A percentile compares a stretch with the other conserved stretches of the same genome.
These are phyloP conservation scores for Argyresthia goedartella DNA, from an alignment of 2,888 invertebrate genomes.

Conservation along the genomic window DNA sequence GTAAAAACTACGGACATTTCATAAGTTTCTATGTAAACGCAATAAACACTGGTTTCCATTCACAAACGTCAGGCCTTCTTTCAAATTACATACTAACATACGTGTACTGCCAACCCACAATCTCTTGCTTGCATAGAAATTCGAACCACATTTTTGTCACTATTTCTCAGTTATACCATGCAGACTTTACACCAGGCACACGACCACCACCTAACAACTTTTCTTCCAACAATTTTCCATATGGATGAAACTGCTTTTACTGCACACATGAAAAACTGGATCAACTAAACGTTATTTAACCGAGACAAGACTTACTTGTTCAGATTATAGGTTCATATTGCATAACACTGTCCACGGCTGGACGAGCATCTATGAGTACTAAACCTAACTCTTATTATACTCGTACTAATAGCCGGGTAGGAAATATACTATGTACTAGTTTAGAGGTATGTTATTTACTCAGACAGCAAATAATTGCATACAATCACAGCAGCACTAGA, in stretches of 20 bases:
- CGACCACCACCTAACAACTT: background rate
- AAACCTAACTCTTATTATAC: background rate
- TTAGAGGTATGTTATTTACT: background rate
- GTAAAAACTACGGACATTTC: no score
- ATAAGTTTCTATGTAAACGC: no score
- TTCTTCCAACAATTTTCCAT: no score
- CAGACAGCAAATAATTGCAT: background rate
- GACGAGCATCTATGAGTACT: background rate
- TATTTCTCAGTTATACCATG: background rate
- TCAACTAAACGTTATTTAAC: constrained; percentile 1
- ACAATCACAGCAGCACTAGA: background rate
- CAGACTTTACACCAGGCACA: background rate
- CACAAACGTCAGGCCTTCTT: background rate
- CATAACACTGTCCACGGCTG: background rate
- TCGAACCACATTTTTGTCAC: constrained; percentile 24
- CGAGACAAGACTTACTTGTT: background rate
- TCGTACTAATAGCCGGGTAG: background rate
- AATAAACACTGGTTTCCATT: background rate
- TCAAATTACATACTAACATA: background rate
- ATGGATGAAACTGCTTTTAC: constrained; percentile 1
- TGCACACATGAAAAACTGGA: background rate
- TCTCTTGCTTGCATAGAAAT: constrained; percentile 23
- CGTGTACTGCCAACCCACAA: background rate
- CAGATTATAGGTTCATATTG: background rate
- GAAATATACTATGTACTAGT: background rate